Base-by-base conservation (phyloP, 1,140 invertebrate genomes). In the Drosophila kanapiae region DNA sequence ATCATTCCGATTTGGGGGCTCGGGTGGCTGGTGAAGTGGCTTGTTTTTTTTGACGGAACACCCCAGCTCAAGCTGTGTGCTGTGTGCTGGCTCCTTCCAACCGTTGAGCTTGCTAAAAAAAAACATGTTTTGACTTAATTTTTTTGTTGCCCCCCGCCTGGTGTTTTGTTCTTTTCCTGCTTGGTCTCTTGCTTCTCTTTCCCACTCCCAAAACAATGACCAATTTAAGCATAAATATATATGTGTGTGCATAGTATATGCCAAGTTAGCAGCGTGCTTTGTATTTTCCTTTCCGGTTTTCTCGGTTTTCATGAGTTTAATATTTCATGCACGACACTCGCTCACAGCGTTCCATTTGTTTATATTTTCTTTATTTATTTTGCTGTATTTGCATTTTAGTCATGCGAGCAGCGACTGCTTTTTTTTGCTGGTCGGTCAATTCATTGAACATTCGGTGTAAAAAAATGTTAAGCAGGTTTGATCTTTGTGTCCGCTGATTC, bases 331-430 rank as follows among this genome's bases (percentile, higher is more conserved):
- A 78, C 76, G 75, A 63, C 58, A 59, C 60, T 51, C 49, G 29
- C 31, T 23, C 31, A 31, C 42, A 40, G 63, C 49, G 48, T 65
- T 64, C 58, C 61, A 68, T 53, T 78, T 69, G 59, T 63, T 69
- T 45, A 54, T 80, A 58, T 76, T 81, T 81, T 63, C 59, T 48
- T 77, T 71, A 61, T 56, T 64, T 77, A 69, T 78, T 78, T 85
- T 63, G 62, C 14, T 42, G 33, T 77, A 83, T 87, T 87, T 88
- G 71, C 84, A 80, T 88, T 80, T 87, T 70, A 88, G 84, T 88
- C 83, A 88, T 80, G 84, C 80, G 68, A 86, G 11, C 45, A 48
- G 56, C 38, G 57, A 43, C 47, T 56, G 35, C 40, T 54, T 42
- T 18, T 59, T 62, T 54, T 64, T 13, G 67, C 29, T 48, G 70